These are phyloP conservation scores for Laticauda colubrina DNA, from an alignment of 2,113 vertebrate genomes.

Conservation along the genomic window DNA sequence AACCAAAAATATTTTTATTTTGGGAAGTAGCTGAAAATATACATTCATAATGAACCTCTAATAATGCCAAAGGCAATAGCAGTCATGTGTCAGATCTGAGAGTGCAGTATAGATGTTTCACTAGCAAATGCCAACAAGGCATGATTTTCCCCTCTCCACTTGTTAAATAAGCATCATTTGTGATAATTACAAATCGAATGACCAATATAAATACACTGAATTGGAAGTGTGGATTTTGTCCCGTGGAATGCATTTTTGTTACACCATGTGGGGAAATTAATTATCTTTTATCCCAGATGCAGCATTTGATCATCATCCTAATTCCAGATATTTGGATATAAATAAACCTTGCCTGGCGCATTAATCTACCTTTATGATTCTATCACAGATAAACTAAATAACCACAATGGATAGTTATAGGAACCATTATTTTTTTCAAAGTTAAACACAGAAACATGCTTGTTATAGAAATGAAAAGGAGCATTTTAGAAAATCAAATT, in stretches of 20 bases:
- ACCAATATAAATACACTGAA: background rate
- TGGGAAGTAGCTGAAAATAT: constrained; percentile 20
- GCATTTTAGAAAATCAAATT: background rate
- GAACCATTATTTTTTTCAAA: background rate
- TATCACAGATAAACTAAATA: background rate
- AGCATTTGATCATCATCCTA: background rate
- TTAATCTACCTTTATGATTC: background rate
- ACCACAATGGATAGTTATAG: background rate
- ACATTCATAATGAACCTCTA: background rate
- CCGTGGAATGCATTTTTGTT: background rate
- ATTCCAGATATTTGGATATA: background rate
- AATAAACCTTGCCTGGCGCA: background rate
- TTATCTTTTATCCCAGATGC: background rate
- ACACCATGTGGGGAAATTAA: background rate
- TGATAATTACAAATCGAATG: background rate
- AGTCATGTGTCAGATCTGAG: background rate
- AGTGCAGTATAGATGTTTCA: background rate
- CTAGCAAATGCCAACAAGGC: background rate
- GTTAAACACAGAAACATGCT: background rate
- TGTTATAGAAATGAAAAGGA: background rate
- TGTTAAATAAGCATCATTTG: constrained; percentile 27
- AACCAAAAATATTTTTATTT: background rate
- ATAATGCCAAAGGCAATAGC: background rate
- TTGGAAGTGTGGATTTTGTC: background rate
- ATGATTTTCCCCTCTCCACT: background rate